phyloP scores from a whole-genome alignment of 2,113 vertebrate species.

The Equus przewalskii region DNA sequence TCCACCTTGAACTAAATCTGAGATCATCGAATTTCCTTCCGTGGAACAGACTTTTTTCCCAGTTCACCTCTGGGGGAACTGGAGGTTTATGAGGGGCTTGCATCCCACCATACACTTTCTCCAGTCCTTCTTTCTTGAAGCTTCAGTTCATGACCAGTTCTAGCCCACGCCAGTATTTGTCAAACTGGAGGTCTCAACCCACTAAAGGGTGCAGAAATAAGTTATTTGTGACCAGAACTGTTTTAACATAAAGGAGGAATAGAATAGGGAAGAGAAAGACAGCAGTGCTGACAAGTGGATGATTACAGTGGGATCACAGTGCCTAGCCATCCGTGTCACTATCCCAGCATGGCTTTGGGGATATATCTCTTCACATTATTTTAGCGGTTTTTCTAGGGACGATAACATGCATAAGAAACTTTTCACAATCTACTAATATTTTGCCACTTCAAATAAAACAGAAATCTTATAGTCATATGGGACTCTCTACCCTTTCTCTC shows the following conservation, averaged over 20 bases:
- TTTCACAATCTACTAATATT: neutral
- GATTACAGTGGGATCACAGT: neutral
- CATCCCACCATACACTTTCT: accelerated
- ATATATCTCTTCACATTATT: neutral
- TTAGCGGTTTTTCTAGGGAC: neutral
- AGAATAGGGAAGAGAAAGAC: neutral
- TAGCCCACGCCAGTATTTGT: neutral
- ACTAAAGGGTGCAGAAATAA: neutral
- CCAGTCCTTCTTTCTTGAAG: neutral
- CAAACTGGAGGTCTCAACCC: neutral
- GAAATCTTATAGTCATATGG: neutral
- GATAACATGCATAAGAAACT: neutral
- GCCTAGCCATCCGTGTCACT: neutral
- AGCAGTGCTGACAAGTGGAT: neutral
- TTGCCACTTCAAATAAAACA: neutral
- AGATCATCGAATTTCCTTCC: neutral
- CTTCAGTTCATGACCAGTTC: neutral
- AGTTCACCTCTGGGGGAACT: neutral
- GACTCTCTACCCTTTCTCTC: neutral
- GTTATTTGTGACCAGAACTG: too few species aligned
- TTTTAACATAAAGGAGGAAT: neutral
- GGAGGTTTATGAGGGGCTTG: neutral
- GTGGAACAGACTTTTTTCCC: neutral
- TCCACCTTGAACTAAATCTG: neutral
- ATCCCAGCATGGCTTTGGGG: neutral